Evolutionary conservation across 2,797 vertebrate genomes (phyloP).

Genomic region (Chelon labrosus): DNA sequence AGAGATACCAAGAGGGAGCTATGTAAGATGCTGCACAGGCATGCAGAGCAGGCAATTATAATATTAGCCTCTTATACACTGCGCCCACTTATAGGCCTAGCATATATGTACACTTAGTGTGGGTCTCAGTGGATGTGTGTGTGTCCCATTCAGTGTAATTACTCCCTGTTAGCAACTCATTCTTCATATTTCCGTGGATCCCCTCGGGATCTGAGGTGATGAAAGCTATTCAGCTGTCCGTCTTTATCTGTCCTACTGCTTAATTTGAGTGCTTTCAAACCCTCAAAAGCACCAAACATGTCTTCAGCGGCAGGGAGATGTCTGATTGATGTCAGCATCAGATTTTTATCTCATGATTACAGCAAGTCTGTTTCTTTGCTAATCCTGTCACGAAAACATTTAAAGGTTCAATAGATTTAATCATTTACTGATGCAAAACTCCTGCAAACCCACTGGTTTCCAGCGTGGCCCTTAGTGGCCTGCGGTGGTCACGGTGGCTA

Average conservation of each 20-base stretch:
- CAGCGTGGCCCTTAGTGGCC: no score
- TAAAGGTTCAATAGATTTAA: no score
- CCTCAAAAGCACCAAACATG: neutral
- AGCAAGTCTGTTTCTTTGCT: neutral
- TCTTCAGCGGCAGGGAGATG: neutral
- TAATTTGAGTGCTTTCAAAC: neutral
- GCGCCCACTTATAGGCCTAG: neutral
- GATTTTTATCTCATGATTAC: no score
- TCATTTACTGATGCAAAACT: no score
- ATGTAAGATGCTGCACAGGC: conserved; percentile 30
- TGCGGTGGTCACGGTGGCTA: no score
- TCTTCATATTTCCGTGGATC: conserved; percentile 25
- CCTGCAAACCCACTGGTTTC: no score
- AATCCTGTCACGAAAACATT: neutral
- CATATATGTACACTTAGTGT: conserved; percentile 11
- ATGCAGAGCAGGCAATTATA: conserved; percentile 40
- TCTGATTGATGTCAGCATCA: no score
- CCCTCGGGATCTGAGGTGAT: conserved; percentile 10
- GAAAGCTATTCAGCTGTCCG: conserved; percentile 20
- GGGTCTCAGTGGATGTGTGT: conserved; percentile 11
- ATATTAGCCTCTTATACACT: conserved; percentile 38
- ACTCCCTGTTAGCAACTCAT: conserved; percentile 11
- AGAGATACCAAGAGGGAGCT: conserved; percentile 16
- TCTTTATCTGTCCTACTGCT: neutral
- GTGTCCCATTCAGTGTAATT: neutral